phyloP scores from a whole-genome alignment of 2,888 invertebrate species.

The Parasteatoda lunata region DNA sequence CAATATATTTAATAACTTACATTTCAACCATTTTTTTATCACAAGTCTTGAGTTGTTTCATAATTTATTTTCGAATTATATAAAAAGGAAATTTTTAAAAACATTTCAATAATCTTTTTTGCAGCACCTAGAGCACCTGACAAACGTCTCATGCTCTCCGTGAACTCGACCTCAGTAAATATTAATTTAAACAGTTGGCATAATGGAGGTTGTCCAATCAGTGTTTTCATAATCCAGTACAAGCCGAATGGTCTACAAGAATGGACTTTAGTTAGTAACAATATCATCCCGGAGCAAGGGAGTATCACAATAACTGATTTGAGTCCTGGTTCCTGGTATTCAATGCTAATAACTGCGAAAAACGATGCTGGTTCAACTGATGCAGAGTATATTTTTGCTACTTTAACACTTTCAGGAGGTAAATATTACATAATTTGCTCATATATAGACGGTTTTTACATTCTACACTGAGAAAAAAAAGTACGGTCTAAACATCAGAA shows the following conservation, averaged over 20 bases:
- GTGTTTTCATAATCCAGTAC: conserved; percentile 94
- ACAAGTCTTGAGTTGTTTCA: too few species aligned
- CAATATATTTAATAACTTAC: too few species aligned
- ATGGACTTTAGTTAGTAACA: conserved; percentile 95
- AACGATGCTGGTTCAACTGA: conserved; percentile 76
- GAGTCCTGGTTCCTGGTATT: conserved; percentile 95
- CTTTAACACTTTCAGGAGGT: conserved; percentile 94
- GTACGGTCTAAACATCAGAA: not conserved
- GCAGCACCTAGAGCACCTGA: conserved; percentile 91
- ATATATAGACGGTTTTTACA: conserved; percentile 86
- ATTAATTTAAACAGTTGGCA: conserved; percentile 78
- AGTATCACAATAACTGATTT: conserved; percentile 78
- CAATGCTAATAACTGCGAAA: conserved; percentile 85
- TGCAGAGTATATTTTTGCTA: conserved; percentile 79
- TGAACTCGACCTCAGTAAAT: conserved; percentile 93
- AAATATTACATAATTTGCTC: conserved; percentile 95
- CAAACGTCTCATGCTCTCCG: conserved; percentile 91
- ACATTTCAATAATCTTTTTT: conserved; percentile 10
- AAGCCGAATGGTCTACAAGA: conserved; percentile 76
- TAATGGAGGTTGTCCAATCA: conserved; percentile 92
- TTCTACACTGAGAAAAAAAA: not conserved
- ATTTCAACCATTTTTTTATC: too few species aligned
- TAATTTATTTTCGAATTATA: too few species aligned
- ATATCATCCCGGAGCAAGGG: conserved; percentile 82
- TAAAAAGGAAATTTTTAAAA: too few species aligned